These are phyloP conservation scores for Alligator mississippiensis DNA, from an alignment of 2,113 vertebrate species.

Conservation along the genomic window DNA sequence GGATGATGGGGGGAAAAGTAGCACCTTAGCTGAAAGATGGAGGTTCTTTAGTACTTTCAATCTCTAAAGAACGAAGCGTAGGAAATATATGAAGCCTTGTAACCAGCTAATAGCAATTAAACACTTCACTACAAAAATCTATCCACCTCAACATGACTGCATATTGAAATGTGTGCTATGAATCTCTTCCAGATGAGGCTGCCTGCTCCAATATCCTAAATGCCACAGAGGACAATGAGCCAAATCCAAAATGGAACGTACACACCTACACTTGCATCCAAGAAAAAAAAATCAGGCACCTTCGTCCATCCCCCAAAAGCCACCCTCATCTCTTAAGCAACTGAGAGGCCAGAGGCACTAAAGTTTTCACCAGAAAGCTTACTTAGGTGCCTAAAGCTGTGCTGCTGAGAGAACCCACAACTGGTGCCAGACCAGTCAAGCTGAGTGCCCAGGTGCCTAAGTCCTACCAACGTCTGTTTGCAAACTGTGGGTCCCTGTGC, in stretches of 20 bases:
- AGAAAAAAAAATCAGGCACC: too few relatives aligned
- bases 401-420: too few relatives aligned
- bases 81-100: conserved; percentile 22
- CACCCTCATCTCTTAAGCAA: too few relatives aligned
- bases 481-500: too few relatives aligned
- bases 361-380: too few relatives aligned
- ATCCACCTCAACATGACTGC: conserved; percentile 13
- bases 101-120: conserved; percentile 33
- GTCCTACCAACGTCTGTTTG: too few relatives aligned
- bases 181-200: conserved; percentile 39
- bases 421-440: too few relatives aligned
- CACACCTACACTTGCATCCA: too few relatives aligned
- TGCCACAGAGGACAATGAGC: conserved; percentile 24
- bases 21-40: conserved; percentile 38
- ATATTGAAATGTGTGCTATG: neutral
- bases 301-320: too few relatives aligned
- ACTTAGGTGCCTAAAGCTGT: too few relatives aligned
- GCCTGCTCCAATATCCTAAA: conserved; percentile 26
- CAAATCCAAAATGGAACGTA: neutral
- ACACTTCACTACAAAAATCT: conserved; percentile 34
- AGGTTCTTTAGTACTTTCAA: conserved; percentile 27
- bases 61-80: conserved; percentile 29
- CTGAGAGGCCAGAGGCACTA: too few relatives aligned
- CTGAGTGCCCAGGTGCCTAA: too few relatives aligned
- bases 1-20: neutral